phyloP scores from a whole-genome alignment of 2,888 invertebrate genomes.

The Stenolophus ochropezus region DNA sequence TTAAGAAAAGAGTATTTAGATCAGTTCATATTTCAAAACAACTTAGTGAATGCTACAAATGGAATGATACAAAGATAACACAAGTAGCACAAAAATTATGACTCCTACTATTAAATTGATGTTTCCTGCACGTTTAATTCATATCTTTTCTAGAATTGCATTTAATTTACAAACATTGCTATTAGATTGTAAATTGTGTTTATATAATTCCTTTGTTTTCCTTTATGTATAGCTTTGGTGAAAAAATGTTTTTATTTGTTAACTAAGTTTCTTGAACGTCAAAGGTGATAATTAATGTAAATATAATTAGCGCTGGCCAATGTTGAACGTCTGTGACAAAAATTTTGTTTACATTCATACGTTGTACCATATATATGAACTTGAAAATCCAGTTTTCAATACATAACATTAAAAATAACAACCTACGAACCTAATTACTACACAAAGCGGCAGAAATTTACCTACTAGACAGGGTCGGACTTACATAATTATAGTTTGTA shows the following conservation, averaged over 20 bases:
- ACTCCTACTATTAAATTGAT: conserved; percentile 25
- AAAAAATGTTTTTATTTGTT: background rate
- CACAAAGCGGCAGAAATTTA: background rate
- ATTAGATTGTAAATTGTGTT: background rate
- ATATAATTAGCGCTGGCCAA: background rate
- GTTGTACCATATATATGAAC: background rate
- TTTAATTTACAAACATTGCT: background rate
- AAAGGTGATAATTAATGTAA: conserved; percentile 21
- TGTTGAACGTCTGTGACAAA: background rate
- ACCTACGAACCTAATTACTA: background rate
- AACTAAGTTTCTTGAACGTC: background rate
- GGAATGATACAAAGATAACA: background rate
- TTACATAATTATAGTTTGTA: background rate
- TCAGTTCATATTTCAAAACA: background rate
- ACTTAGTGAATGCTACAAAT: background rate
- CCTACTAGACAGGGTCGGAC: background rate
- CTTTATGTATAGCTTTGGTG: background rate
- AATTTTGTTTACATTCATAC: background rate
- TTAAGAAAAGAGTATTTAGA: background rate
- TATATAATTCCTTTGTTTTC: background rate
- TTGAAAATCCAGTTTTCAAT: background rate
- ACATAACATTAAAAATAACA: background rate
- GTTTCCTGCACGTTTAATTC: conserved; percentile 6
- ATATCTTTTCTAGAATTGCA: background rate
- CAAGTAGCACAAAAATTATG: conserved; percentile 11